Percentiles rank a stretch among this genome's conserved stretches.
Evolutionary conservation across 2,797 vertebrate species (phyloP).

Genomic region (Urocyon cinereoargenteus): DNA sequence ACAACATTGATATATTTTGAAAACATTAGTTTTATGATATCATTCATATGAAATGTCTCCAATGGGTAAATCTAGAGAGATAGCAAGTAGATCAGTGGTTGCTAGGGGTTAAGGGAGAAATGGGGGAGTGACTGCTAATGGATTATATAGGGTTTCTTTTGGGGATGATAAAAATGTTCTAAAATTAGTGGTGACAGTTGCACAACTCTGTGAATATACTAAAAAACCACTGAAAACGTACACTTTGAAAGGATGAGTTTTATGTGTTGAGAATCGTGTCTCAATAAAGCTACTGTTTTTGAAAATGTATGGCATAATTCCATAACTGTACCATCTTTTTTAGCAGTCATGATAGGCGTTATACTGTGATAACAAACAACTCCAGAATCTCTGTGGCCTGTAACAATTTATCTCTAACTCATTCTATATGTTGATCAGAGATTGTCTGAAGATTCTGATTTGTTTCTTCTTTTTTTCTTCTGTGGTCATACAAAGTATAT

Average conservation of each 20-base stretch:
- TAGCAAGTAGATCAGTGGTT: not conserved
- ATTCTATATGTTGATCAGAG: not conserved
- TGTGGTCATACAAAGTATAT: not conserved
- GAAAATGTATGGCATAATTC: not conserved
- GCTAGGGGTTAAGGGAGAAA: not conserved
- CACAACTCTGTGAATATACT: not conserved
- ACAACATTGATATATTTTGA: not conserved
- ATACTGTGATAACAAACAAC: not conserved
- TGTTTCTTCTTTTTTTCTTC: not conserved
- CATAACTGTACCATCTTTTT: not conserved
- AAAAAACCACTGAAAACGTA: not conserved
- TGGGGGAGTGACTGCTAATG: not conserved
- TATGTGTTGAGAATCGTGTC: not conserved
- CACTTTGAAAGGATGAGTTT: not conserved
- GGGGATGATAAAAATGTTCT: not conserved
- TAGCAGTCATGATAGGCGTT: not conserved
- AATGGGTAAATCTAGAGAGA: not conserved
- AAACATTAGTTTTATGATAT: not conserved
- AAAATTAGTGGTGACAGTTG: not conserved
- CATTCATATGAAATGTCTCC: not conserved
- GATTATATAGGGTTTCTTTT: not conserved
- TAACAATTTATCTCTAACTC: not conserved
- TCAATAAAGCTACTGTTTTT: conserved; percentile 1
- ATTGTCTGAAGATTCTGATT: not conserved
- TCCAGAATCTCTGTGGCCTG: not conserved